Base-by-base conservation (phyloP, 2,888 invertebrate genomes). In the Stratiomys singularior region DNA sequence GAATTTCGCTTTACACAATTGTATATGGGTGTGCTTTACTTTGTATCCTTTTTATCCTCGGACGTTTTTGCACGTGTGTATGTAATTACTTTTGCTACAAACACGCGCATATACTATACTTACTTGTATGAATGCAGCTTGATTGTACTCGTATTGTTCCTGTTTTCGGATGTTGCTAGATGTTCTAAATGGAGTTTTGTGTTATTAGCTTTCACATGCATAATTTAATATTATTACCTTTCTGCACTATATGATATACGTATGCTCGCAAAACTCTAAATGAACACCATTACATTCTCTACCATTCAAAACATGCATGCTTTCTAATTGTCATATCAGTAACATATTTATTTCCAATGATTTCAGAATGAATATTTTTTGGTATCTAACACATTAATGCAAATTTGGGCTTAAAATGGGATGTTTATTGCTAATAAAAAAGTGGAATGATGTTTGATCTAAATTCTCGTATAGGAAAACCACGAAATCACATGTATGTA, bases 151-250 rank as follows among this genome's bases (percentile, higher is more conserved):
- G 37, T 37, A 37, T 37, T 52, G 52, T 52, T 52, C 18, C n/a
- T 52, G 4, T 7, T 60, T 60, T n/a, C 21, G n/a, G 60, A 15
- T 23, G 58, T 11, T 25, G 58, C 23, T 60, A 23, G 25, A 60
- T 60, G 5, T 4, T 60, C 58, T 3, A 64, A 64, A 64, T 64
- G 64, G 37, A 64, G 37, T 30, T 64, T 64, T 64, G 64, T 28
- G 18, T 64, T 64, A 64, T 64, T 64, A 64, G 64, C 30, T 30
- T 27, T 64, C 37, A 30, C 30, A 13, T 64, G 64, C 64, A 64
- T 64, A 64, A 64, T 64, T 64, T 30, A 64, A 64, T 64, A 9
- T 64, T 64, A 64, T 64, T 64, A 64, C 64, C 64, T 30, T 7
- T 30, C 18, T 23, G 30, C n/a, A 30, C 64, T 9, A n/a, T 60